Conservation (phyloP, 2,113 vertebrate species). For the Xiphophorus maculatus region DNA sequence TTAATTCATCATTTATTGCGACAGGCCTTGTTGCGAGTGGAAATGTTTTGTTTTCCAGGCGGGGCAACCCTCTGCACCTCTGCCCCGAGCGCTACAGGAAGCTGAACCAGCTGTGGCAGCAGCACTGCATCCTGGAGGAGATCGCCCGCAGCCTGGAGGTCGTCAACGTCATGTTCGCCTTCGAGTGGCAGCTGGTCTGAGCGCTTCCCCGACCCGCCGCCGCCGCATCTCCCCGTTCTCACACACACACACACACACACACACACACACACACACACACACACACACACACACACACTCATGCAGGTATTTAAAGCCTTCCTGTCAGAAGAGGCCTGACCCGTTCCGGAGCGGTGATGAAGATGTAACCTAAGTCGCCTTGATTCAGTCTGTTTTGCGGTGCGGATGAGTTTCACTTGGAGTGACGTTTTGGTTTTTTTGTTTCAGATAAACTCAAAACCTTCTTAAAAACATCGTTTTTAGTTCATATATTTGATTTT, state of each 20-base stretch:
- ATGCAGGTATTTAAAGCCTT: constrained; percentile 21
- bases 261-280: too few relatives aligned
- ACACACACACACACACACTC: constrained; percentile 6
- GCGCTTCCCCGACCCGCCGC: background rate
- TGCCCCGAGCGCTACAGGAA: constrained; percentile 93
- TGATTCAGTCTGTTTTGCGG: constrained; percentile 63
- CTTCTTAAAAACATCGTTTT: constrained; percentile 25
- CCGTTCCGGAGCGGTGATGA: constrained; percentile 18
- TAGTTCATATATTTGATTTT: constrained; percentile 46
- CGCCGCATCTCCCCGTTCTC: too few relatives aligned
- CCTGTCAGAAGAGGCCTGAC: constrained; percentile 30
- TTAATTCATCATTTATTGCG: too few relatives aligned
- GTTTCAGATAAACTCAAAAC: constrained; percentile 56
- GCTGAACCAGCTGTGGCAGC: constrained; percentile 93
- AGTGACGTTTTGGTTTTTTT: constrained; percentile 22
- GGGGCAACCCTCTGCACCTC: constrained; percentile 91
- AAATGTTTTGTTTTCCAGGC: constrained; percentile 45
- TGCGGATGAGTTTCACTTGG: constrained; percentile 42
- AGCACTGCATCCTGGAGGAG: constrained; percentile 97
- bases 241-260: too few relatives aligned
- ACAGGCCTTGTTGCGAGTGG: too few relatives aligned
- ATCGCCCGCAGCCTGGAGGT: constrained; percentile 95
- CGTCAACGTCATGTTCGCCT: constrained; percentile 91
- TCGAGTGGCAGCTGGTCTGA: constrained; percentile 97
- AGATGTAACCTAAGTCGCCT: constrained; percentile 63